These are phyloP conservation scores for Diplolepis rosae DNA, from an alignment of 2,888 invertebrate genomes.

Conservation along the genomic window DNA sequence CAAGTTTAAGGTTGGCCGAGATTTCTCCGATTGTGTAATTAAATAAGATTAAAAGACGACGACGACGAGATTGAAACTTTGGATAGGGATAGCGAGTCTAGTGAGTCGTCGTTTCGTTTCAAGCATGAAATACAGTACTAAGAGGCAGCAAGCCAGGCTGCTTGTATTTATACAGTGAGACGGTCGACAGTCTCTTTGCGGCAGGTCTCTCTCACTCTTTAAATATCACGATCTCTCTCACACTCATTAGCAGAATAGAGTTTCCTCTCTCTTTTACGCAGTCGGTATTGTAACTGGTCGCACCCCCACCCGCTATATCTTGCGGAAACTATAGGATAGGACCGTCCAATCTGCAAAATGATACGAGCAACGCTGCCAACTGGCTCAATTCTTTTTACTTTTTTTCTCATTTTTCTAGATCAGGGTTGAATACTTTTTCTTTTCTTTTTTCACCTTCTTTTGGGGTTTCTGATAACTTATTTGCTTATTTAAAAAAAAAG, in stretches of 20 bases:
- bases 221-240: constrained; percentile 24
- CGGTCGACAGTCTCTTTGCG: constrained; percentile 55
- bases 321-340: constrained; percentile 31
- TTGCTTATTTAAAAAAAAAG: too few species aligned
- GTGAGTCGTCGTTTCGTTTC: constrained; percentile 55
- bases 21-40: neutral
- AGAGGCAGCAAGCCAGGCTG: constrained; percentile 62
- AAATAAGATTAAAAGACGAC: constrained; percentile 31
- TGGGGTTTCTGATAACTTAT: too few species aligned
- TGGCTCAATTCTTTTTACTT: constrained; percentile 33
- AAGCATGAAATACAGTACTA: constrained; percentile 67
- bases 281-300: constrained; percentile 30
- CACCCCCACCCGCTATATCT: constrained; percentile 32
- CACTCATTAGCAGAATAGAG: neutral
- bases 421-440: neutral
- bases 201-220: constrained; percentile 45
- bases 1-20: constrained; percentile 20
- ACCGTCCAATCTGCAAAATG: constrained; percentile 34
- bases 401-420: neutral
- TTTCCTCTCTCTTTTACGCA: constrained; percentile 31
- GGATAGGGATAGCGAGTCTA: constrained; percentile 36
- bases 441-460: neutral
- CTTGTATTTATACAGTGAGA: constrained; percentile 70
- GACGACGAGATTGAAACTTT: constrained; percentile 4
- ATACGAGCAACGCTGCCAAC: constrained; percentile 45